These are phyloP conservation scores for Drosophila equinoxialis DNA, from an alignment of 1,140 invertebrate genomes.

Conservation along the genomic window DNA sequence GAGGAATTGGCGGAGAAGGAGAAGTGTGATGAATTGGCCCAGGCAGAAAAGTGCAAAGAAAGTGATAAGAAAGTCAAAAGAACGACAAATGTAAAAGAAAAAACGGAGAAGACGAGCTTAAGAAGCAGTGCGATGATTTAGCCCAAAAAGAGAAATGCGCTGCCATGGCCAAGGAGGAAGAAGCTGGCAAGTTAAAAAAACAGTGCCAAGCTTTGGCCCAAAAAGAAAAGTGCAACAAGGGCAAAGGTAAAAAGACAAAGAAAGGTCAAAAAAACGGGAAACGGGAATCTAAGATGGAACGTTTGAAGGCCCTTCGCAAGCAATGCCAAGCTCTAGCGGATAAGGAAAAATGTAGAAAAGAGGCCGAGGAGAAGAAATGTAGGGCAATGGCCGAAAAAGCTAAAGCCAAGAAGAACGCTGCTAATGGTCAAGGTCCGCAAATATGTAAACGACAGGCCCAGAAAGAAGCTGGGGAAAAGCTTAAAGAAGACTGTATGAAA, in stretches of 20 bases:
- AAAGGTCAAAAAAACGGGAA: constrained; percentile 5
- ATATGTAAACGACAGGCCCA: neutral
- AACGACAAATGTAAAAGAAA: neutral
- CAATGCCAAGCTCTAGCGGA: constrained; percentile 18
- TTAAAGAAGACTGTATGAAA: constrained; percentile 25
- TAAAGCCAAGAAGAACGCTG: neutral
- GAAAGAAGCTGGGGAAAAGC: constrained; percentile 6
- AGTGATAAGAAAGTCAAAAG: neutral
- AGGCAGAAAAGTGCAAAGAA: constrained; percentile 3
- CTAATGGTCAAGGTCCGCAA: neutral
- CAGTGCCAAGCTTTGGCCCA: constrained; percentile 21
- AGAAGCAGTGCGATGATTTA: constrained; percentile 10
- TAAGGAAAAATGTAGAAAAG: constrained; percentile 8
- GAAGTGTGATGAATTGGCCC: neutral
- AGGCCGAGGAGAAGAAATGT: neutral
- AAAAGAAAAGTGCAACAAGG: constrained; percentile 17
- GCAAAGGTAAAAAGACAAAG: neutral
- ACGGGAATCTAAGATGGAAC: neutral
- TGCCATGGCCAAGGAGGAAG: neutral
- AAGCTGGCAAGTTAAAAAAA: constrained; percentile 6
- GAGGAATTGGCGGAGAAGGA: neutral
- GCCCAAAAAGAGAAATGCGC: constrained; percentile 2
- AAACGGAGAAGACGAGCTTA: neutral
- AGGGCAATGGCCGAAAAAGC: constrained; percentile 11
- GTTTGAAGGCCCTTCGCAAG: constrained; percentile 5